These are phyloP conservation scores for Pocillopora meandrina DNA, from an alignment of 92 coral and sea anemone species.

Conservation along the genomic window DNA sequence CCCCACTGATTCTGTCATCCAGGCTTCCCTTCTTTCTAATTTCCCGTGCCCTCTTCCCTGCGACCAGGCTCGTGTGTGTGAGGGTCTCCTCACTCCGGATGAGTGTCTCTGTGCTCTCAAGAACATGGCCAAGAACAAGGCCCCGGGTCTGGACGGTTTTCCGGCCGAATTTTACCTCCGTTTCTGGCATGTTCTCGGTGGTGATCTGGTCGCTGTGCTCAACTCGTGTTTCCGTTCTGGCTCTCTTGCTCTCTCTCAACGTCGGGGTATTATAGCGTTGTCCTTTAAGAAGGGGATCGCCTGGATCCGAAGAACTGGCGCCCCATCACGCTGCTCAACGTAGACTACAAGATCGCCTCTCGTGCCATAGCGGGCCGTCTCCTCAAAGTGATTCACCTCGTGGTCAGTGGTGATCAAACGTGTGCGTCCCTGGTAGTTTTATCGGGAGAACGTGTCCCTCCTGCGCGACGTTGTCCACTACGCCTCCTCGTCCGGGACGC, in stretches of 20 bases:
- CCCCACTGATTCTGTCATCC: not conserved
- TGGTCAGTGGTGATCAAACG: conserved; percentile 47
- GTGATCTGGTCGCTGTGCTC: conserved; percentile 51
- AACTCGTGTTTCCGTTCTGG: conserved; percentile 4
- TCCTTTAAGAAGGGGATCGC: conserved; percentile 48
- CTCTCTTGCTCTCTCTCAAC: conserved; percentile 27
- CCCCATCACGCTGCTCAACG: conserved; percentile 37
- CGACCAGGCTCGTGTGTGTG: conserved; percentile 18
- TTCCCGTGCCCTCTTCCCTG: not conserved
- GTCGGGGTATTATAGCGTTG: conserved; percentile 37
- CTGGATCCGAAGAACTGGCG: conserved; percentile 22
- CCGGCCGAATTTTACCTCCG: conserved; percentile 58
- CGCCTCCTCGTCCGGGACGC: not conserved
- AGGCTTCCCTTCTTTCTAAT: conserved; percentile 7
- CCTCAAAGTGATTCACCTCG: conserved; percentile 14
- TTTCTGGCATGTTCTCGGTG: conserved; percentile 55
- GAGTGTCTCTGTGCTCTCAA: conserved; percentile 45
- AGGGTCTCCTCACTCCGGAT: conserved; percentile 35
- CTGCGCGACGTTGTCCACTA: conserved; percentile 29
- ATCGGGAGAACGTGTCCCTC: conserved; percentile 55
- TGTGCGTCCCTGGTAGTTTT: conserved; percentile 57
- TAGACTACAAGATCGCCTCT: conserved; percentile 56
- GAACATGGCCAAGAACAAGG: conserved; percentile 38
- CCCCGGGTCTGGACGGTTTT: conserved; percentile 64
- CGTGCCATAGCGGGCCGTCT: conserved; percentile 41